Base-by-base conservation (phyloP, 1,140 invertebrate species). In the Sarcophaga peregrina region DNA sequence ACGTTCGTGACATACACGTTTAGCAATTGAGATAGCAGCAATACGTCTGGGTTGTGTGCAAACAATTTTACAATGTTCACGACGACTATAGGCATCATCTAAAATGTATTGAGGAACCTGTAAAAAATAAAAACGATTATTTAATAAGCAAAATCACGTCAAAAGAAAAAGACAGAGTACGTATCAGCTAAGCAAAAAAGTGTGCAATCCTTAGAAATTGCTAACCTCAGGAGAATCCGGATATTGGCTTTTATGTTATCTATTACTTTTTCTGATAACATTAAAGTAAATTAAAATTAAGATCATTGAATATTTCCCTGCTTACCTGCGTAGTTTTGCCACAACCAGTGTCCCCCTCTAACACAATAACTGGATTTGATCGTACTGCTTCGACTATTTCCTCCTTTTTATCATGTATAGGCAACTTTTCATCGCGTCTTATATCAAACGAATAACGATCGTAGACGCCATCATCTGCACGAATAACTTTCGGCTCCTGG, bases 41-140 rank as follows among this genome's bases (percentile, higher is more conserved):
- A 99, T 95, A 87, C 96, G 93, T 9, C 98, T 92, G 0, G 98
- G 98, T 88, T 99, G 96, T 0, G 97, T 96, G 45, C 97, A 95
- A 50, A 97, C 93, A 86, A 99, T 97, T 85, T 95, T 95, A 87
- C 93, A 94, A 80, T 91, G 90, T 72, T 90, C 85, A 25, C 85
- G 83, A 74, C 92, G 92, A 58, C 92, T 91, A 83, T 92, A 92
- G 81, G 93, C 95, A 84, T 97, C 92, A 86, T 99, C 97, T 72
- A 99, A 89, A 84, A 99, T 95, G 87, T 96, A 97, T 88, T 99
- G 98, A 0, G 97, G 97, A 7, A 98, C 93, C 92, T 90, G 11
- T 13, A 37, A 68, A 73, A 11, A 54, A 82, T 74, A 81, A 37
- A 15, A 58, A 11, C 13, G 10, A 37, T n/a, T 81, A 6, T 45